Percentiles rank a stretch among this genome's conserved stretches.
Conservation (phyloP, 2,888 invertebrate genomes). For the Metopia argyrocephala region DNA sequence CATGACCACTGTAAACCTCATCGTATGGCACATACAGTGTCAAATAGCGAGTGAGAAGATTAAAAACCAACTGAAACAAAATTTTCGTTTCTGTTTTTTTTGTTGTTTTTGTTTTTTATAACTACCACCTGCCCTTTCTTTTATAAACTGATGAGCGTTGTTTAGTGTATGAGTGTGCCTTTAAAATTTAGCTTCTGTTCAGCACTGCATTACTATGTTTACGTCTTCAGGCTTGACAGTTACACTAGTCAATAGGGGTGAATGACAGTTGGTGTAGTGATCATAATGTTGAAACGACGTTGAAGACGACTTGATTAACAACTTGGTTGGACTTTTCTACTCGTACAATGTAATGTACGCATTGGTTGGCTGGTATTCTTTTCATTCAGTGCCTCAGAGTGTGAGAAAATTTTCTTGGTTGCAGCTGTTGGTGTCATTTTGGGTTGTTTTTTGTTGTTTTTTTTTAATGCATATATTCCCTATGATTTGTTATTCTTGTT, state of each 20-base stretch:
- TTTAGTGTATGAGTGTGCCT: conserved; percentile 63
- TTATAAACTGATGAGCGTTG: conserved; percentile 63
- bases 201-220: conserved; percentile 67
- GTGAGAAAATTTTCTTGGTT: conserved; percentile 77
- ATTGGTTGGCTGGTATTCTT: conserved; percentile 25
- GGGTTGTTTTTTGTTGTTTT: conserved; percentile 36
- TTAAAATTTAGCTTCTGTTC: conserved; percentile 76
- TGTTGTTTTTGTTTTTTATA: conserved; percentile 60
- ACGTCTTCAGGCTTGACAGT: conserved; percentile 40
- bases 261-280: not conserved
- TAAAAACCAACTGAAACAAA: conserved; percentile 67
- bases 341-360: not conserved
- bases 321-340: conserved; percentile 36
- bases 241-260: conserved; percentile 7
- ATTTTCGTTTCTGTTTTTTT: too few relatives aligned
- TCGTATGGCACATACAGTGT: conserved; percentile 67
- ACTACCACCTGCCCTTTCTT: conserved; percentile 76
- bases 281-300: conserved; percentile 48
- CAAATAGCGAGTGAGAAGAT: conserved; percentile 68
- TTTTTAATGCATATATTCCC: conserved; percentile 1
- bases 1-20: conserved; percentile 72
- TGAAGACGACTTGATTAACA: conserved; percentile 65
- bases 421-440: conserved; percentile 74
- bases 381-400: conserved; percentile 68
- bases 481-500: conserved; percentile 41